Percentiles rank a stretch among this genome's conserved stretches.
These are phyloP conservation scores for Triops longicaudatus DNA, from an alignment of 1,140 invertebrate species.

Conservation along the genomic window DNA sequence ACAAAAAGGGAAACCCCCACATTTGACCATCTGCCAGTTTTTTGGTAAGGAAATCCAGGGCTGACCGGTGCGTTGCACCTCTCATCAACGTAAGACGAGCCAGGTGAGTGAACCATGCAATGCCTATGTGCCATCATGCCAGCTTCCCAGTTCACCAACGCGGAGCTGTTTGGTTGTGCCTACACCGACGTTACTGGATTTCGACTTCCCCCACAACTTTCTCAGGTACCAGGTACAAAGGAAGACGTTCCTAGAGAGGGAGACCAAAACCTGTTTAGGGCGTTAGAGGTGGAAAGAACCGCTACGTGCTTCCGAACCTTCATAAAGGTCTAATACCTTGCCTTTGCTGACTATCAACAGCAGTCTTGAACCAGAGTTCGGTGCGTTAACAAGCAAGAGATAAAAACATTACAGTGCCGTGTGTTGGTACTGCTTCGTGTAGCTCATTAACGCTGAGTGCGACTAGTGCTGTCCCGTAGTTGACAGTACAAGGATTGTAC, in stretches of 20 bases:
- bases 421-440: too few relatives aligned
- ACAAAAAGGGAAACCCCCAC: not conserved
- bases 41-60: not conserved
- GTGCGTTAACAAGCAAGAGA: not conserved
- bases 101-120: constrained; percentile 14
- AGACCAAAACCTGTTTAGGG: not conserved
- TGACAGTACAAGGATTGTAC: too few relatives aligned
- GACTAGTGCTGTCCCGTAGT: too few relatives aligned
- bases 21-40: not conserved
- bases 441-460: too few relatives aligned
- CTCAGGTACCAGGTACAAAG: not conserved
- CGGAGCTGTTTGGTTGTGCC: not conserved
- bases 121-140: not conserved
- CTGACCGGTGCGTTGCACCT: not conserved
- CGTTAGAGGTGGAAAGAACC: not conserved
- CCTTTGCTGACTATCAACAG: not conserved
- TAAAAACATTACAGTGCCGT: too few relatives aligned
- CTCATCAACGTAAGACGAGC: not conserved
- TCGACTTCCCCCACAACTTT: not conserved
- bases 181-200: not conserved
- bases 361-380: not conserved
- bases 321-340: not conserved
- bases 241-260: not conserved
- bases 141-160: not conserved
- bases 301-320: constrained; percentile 3